Conservation (phyloP, 2,113 vertebrate genomes). For the Nerophis lumbriciformis region DNA sequence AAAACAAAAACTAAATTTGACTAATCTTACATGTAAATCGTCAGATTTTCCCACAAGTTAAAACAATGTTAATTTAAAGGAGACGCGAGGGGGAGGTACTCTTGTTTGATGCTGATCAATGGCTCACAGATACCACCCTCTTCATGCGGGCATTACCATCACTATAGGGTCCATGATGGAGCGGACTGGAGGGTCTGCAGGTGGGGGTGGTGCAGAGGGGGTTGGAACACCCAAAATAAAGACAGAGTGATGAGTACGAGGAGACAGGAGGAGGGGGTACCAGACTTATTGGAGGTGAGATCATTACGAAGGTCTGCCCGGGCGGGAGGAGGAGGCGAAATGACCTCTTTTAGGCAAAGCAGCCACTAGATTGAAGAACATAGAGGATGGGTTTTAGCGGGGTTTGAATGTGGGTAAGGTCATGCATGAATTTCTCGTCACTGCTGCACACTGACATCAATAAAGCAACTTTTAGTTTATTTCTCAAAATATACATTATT, state of each 20-base stretch:
- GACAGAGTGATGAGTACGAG: conserved; percentile 45
- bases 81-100: conserved; percentile 3
- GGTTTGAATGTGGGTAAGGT: no score
- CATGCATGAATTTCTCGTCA: no score
- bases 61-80: neutral
- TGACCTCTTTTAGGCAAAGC: conserved; percentile 41
- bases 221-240: conserved; percentile 23
- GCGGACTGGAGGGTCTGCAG: conserved; percentile 9
- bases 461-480: no score
- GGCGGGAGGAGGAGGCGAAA: conserved; percentile 35
- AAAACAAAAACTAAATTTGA: neutral
- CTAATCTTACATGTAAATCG: neutral
- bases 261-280: conserved; percentile 28
- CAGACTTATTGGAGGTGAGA: conserved; percentile 18
- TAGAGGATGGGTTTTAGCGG: neutral
- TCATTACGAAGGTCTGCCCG: conserved; percentile 52
- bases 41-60: no score
- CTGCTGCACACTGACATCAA: no score
- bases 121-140: conserved; percentile 58
- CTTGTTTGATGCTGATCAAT: conserved; percentile 64
- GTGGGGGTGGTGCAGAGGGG: conserved; percentile 4
- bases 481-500: no score
- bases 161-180: conserved; percentile 57
- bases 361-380: conserved; percentile 30
- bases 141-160: conserved; percentile 70